A percentile compares a stretch with the other conserved stretches of the same genome.
Conservation (phyloP, 2,113 vertebrate genomes). For the Pygoscelis antarcticus region DNA sequence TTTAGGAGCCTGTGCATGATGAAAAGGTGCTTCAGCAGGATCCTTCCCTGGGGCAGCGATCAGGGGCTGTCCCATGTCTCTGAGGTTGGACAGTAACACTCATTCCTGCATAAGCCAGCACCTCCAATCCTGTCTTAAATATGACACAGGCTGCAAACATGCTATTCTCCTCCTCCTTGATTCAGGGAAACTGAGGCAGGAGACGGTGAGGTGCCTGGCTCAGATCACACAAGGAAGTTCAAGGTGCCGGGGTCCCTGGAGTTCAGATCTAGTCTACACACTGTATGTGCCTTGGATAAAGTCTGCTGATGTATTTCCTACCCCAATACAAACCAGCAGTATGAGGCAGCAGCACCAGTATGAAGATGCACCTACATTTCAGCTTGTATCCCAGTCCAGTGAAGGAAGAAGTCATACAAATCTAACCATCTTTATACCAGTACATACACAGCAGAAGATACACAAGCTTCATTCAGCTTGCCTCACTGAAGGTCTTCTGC, state of each 20-base stretch:
- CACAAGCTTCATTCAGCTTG: not conserved
- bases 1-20: not conserved
- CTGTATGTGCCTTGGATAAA: not conserved
- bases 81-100: not conserved
- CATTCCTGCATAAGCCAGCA: not conserved
- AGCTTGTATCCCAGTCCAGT: not conserved
- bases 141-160: not conserved
- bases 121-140: not conserved
- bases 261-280: not conserved
- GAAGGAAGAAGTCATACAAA: not conserved
- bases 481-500: not conserved
- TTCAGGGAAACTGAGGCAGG: not conserved
- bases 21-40: not conserved
- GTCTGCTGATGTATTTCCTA: not conserved
- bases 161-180: not conserved
- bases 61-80: not conserved
- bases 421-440: not conserved
- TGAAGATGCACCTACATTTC: not conserved
- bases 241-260: not conserved
- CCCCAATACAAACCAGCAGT: not conserved
- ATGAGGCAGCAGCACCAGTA: not conserved
- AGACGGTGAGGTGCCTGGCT: not conserved
- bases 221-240: not conserved
- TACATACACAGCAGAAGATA: not conserved
- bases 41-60: fast-evolving